Percentiles rank a stretch among this genome's conserved stretches.
phyloP scores from a whole-genome alignment of 2,888 invertebrate genomes.

The Tenthredo mesomela region DNA sequence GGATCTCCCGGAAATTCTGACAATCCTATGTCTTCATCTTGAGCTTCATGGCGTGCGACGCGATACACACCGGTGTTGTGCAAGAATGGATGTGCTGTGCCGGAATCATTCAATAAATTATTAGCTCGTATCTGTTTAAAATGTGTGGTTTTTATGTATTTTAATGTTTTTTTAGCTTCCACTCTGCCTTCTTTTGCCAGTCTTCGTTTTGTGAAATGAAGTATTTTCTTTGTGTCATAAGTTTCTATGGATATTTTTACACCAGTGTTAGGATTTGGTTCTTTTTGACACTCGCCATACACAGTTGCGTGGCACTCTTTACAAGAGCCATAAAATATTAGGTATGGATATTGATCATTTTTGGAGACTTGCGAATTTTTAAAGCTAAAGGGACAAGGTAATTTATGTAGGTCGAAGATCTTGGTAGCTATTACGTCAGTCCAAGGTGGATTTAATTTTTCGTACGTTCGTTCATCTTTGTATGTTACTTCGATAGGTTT shows the following conservation, averaged over 20 bases:
- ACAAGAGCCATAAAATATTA: conserved; percentile 45
- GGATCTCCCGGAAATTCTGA: conserved; percentile 40
- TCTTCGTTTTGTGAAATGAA: conserved; percentile 23
- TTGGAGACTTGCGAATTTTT: conserved; percentile 44
- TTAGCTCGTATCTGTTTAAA: conserved; percentile 5
- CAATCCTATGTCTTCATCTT: conserved; percentile 31
- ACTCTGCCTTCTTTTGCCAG: neutral
- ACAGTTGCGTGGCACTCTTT: conserved; percentile 32
- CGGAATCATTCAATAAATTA: conserved; percentile 31
- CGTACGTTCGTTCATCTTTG: conserved; percentile 36
- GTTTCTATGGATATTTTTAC: conserved; percentile 29
- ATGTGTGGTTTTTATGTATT: conserved; percentile 8
- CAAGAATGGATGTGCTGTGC: neutral
- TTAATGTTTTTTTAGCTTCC: conserved; percentile 24
- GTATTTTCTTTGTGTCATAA: conserved; percentile 18
- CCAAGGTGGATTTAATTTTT: conserved; percentile 31
- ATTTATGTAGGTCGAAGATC: conserved; percentile 14
- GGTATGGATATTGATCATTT: conserved; percentile 31
- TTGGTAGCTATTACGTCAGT: neutral
- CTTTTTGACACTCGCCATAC: neutral
- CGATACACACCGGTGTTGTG: neutral
- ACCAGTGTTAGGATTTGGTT: neutral
- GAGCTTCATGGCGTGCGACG: conserved; percentile 40
- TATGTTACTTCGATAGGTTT: conserved; percentile 28
- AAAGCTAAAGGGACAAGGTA: conserved; percentile 44